Evolutionary conservation across 2,113 vertebrate species (phyloP).

Genomic region (Sinocyclocheilus rhinocerous): DNA sequence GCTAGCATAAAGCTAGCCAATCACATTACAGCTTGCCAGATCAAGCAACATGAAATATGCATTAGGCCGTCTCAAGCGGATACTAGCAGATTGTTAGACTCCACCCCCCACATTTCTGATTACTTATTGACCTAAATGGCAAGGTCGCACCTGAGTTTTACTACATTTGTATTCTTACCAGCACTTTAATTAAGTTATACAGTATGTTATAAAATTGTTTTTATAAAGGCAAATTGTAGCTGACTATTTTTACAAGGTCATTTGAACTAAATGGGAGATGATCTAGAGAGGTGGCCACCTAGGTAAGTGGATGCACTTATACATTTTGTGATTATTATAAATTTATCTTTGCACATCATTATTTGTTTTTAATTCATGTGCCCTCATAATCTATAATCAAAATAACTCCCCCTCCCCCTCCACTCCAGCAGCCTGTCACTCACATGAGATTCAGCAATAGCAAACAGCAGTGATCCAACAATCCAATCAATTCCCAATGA

Average conservation of each 20-base stretch:
- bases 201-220: background rate
- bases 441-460: no score
- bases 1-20: background rate
- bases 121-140: background rate
- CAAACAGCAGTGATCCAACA: background rate
- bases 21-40: background rate
- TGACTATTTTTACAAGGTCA: background rate
- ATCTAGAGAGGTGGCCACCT: background rate
- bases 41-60: slow-evolving; percentile 28
- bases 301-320: background rate
- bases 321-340: no score
- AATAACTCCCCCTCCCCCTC: no score
- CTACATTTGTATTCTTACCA: background rate
- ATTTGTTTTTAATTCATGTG: no score
- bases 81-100: background rate
- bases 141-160: background rate
- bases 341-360: no score
- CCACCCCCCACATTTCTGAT: background rate
- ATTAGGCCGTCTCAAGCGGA: background rate
- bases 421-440: no score
- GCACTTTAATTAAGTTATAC: background rate
- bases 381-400: no score
- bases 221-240: background rate
- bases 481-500: background rate
- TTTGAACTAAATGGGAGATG: background rate